A percentile compares a stretch with the other conserved stretches of the same genome.
These are phyloP conservation scores for Takifugu bimaculatus DNA, from an alignment of 2,113 vertebrate species.

Conservation along the genomic window DNA sequence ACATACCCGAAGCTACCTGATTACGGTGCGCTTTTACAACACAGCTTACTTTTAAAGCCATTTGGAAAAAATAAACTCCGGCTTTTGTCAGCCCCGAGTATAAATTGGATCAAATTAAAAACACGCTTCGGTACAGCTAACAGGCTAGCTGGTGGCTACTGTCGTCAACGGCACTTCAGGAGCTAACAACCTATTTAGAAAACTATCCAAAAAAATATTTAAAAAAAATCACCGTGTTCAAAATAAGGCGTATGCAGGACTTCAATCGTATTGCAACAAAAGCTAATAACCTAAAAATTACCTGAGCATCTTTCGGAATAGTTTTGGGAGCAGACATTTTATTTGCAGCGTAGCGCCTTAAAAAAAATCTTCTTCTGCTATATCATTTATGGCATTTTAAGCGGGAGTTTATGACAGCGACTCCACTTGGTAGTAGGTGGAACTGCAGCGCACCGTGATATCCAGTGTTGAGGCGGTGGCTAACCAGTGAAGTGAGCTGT, in stretches of 20 bases:
- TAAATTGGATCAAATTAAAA: too few species aligned
- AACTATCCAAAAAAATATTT: neutral
- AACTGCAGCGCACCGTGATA: neutral
- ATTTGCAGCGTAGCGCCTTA: neutral
- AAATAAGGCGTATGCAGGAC: too few species aligned
- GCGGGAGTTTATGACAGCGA: neutral
- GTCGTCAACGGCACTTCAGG: neutral
- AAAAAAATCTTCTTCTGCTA: constrained; percentile 20
- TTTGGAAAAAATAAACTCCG: neutral
- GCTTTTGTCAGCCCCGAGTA: neutral
- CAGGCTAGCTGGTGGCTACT: neutral
- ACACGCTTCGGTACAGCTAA: constrained; percentile 7
- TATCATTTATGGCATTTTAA: neutral
- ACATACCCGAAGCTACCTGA: too few species aligned
- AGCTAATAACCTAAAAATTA: constrained; percentile 4
- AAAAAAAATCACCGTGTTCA: too few species aligned
- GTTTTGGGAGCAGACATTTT: constrained; percentile 69
- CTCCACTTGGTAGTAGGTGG: neutral
- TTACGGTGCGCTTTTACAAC: too few species aligned
- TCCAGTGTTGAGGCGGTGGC: too few species aligned
- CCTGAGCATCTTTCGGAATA: constrained; percentile 68
- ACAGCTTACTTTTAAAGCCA: too few species aligned
- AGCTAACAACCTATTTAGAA: neutral
- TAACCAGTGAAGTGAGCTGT: too few species aligned
- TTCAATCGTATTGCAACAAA: too few species aligned